Conservation (phyloP, 2,113 vertebrate species). For the Diphyllodes magnificus region DNA sequence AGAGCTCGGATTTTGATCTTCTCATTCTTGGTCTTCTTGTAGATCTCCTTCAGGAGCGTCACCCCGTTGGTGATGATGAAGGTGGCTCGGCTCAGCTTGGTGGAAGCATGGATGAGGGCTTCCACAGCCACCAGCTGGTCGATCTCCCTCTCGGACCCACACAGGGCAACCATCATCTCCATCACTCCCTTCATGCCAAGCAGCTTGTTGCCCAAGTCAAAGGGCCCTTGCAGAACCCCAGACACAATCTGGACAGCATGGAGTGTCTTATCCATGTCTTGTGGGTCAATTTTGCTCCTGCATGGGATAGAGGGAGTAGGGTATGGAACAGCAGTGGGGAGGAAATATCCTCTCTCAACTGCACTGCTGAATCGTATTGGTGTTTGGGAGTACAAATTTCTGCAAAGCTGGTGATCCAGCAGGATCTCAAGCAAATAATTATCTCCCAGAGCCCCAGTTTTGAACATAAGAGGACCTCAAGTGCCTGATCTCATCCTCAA, state of each 20-base stretch:
- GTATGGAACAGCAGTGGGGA: not conserved
- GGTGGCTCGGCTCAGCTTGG: conserved; percentile 91
- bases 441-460: not conserved
- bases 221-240: conserved; percentile 91
- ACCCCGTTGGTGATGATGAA: conserved; percentile 96
- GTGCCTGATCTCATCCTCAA: not conserved
- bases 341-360: not conserved
- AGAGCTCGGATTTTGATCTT: conserved; percentile 95
- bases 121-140: conserved; percentile 96
- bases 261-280: conserved; percentile 95
- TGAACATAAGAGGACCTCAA: not conserved
- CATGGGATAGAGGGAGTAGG: not conserved
- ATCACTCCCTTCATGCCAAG: conserved; percentile 89
- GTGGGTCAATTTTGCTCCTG: conserved; percentile 92
- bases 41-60: conserved; percentile 90
- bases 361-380: not conserved
- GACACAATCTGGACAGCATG: conserved; percentile 91
- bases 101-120: conserved; percentile 90
- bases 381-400: not conserved
- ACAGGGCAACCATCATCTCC: conserved; percentile 98
- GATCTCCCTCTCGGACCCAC: conserved; percentile 87
- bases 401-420: not conserved
- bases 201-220: conserved; percentile 89
- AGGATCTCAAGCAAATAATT: not conserved
- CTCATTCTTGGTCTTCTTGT: conserved; percentile 96